Evolutionary conservation across 2,888 invertebrate genomes (phyloP), one percentile per base, ranked within the genome.

Genomic region (Morpho achilles): DNA sequence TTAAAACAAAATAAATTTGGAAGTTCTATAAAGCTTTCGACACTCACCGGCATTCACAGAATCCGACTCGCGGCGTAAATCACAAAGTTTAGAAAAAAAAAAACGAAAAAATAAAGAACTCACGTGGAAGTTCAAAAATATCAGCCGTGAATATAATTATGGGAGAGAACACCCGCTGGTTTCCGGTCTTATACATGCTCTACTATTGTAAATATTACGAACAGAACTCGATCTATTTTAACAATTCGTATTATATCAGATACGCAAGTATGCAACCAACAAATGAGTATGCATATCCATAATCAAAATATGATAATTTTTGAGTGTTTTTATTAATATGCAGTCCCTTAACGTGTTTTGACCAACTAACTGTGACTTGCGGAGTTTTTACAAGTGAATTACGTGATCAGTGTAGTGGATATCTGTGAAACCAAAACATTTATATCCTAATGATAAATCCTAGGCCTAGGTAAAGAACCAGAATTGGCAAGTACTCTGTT

Each of bases 41-140:
- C 90, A 80, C 84, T 74, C 72, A 74, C 77, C 81, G 75, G 75
- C 84, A 78, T 74, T 77, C 79, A 74, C 78, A 76, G 80, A 82
- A 85, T 81, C 76, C 79, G 73, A 75, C 72, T 75, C 74, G 76
- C 83, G 77, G 79, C 80, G 87, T 90, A 90, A 89, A 90, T 89
- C 90, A 90, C 80, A 66, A 80, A 87, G 80, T 82, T 86, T 80
- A 81, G 79, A 82, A 84, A 85, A 83, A 83, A 84, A 82, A 74
- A 46, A 8, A 66, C 72, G 72, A 74, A 79, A 82, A 85, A 87
- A 88, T 87, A 84, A 82, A 86, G 83, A 82, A 80, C 84, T 84
- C 82, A 84, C 86, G 84, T 86, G 85, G 84, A 88, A 89, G 85
- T 88, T 89, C 81, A 80, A 82, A 88, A 88, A 88, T 89, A 85